Conservation (phyloP, 2,797 vertebrate genomes). For the Lates japonicus region DNA sequence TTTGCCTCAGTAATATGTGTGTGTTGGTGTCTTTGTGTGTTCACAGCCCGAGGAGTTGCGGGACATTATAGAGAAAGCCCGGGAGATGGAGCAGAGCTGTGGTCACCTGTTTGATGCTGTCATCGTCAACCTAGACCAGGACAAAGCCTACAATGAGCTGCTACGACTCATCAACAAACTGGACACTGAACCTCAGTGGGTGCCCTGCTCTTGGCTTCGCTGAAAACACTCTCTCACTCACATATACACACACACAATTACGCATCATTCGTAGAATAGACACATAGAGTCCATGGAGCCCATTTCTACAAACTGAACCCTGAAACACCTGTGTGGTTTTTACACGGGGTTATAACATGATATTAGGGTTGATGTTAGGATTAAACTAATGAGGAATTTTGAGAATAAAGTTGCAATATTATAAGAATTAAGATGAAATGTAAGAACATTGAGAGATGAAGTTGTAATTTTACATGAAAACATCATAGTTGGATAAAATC, state of each 20-base stretch:
- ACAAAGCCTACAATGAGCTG: slow-evolving; percentile 94
- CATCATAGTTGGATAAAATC: neutral
- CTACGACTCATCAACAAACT: slow-evolving; percentile 97
- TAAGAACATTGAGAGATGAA: neutral
- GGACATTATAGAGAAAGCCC: slow-evolving; percentile 97
- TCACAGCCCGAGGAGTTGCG: slow-evolving; percentile 87
- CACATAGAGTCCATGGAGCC: neutral
- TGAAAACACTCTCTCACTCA: slow-evolving; percentile 67
- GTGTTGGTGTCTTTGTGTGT: neutral
- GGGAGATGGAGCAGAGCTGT: slow-evolving; percentile 98
- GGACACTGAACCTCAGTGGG: slow-evolving; percentile 99
- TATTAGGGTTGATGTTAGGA: neutral
- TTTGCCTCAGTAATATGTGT: neutral
- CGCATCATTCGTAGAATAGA: slow-evolving; percentile 16
- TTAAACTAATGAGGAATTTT: neutral
- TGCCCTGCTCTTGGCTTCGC: slow-evolving; percentile 96
- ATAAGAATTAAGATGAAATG: neutral
- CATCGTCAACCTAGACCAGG: slow-evolving; percentile 95
- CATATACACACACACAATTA: slow-evolving; percentile 7
- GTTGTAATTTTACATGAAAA: neutral
- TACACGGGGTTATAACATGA: neutral
- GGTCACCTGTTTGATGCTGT: slow-evolving; percentile 97
- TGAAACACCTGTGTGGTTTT: slow-evolving; percentile 7
- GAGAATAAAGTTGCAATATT: slow-evolving; percentile 6
- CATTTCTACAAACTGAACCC: slow-evolving; percentile 29